These are phyloP conservation scores for Bufo bufo DNA, from an alignment of 2,113 vertebrate genomes.

Conservation along the genomic window DNA sequence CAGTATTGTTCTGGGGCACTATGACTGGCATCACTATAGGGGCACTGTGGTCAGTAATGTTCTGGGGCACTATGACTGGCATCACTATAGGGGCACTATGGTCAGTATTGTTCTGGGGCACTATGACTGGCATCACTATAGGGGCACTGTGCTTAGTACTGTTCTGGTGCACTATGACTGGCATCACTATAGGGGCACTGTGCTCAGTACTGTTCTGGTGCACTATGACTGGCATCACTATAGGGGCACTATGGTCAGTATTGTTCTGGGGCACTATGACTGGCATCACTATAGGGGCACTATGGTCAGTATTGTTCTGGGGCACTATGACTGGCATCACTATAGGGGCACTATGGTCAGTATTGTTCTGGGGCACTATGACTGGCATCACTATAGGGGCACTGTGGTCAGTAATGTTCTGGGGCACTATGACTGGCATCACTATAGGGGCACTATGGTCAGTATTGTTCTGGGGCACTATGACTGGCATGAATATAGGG, in stretches of 20 bases:
- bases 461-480: neutral
- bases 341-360: neutral
- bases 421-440: neutral
- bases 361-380: neutral
- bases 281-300: neutral
- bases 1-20: no score
- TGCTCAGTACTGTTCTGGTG: no score
- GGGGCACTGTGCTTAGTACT: neutral
- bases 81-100: neutral
- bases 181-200: no score
- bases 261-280: neutral
- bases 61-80: neutral
- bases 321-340: neutral
- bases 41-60: neutral
- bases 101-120: neutral
- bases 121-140: no score
- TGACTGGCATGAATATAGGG: neutral
- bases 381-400: neutral
- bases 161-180: neutral
- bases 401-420: neutral
- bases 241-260: neutral
- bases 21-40: no score
- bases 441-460: neutral
- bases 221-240: neutral
- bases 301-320: neutral